phyloP scores from a whole-genome alignment of 2,113 vertebrate species.

The Macrotus californicus region DNA sequence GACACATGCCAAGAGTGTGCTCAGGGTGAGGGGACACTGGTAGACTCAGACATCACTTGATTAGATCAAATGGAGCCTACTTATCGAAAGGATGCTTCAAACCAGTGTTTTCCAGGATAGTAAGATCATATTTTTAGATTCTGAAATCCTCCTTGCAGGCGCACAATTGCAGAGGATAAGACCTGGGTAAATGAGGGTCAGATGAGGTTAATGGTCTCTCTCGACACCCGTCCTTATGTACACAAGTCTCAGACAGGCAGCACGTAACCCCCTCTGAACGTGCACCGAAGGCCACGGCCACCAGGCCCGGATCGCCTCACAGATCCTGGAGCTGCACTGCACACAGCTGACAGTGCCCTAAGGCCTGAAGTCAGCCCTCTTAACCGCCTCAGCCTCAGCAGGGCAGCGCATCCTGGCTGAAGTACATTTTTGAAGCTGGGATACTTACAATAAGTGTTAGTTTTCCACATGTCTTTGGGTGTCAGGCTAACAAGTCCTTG shows the following conservation, averaged over 20 bases:
- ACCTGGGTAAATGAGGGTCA: neutral
- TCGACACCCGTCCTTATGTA: neutral
- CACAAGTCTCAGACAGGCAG: neutral
- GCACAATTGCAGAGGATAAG: neutral
- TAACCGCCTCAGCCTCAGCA: neutral
- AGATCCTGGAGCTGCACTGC: neutral
- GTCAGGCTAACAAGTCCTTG: neutral
- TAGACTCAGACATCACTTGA: neutral
- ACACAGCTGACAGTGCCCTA: neutral
- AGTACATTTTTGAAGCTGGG: neutral
- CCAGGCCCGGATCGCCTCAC: neutral
- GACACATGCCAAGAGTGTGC: neutral
- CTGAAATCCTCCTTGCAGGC: neutral
- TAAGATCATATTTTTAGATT: neutral
- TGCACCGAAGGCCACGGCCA: neutral
- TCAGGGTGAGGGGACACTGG: neutral
- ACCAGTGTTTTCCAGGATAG: neutral
- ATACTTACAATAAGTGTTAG: neutral
- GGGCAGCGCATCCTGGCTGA: neutral
- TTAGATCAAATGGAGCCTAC: neutral
- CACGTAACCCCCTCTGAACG: neutral
- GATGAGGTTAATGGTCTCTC: neutral
- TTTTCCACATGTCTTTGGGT: neutral
- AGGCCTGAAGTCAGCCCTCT: neutral
- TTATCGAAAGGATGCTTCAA: neutral